Percentiles rank a stretch among this genome's conserved stretches.
Evolutionary conservation across 2,888 invertebrate species (phyloP).

Genomic region (Glyphotaelius pellucidus): DNA sequence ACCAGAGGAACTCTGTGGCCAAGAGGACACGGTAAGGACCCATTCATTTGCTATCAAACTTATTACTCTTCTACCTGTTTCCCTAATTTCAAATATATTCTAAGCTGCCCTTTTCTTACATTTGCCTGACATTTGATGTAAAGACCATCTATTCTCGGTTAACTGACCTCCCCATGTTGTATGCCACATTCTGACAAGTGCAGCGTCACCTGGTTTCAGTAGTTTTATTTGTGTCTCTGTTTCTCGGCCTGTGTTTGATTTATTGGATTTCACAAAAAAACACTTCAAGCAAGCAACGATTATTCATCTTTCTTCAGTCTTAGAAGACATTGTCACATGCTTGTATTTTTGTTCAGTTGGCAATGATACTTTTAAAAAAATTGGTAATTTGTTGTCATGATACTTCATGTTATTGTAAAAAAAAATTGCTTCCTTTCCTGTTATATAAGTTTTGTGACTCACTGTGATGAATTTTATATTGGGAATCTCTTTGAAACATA

Average conservation of each 20-base stretch:
- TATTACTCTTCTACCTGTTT: slow-evolving; percentile 11
- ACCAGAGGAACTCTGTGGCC: slow-evolving; percentile 96
- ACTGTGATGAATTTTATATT: slow-evolving; percentile 68
- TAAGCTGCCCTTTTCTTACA: not conserved
- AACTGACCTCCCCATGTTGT: not conserved
- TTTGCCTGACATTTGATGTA: not conserved
- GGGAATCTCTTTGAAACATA: slow-evolving; percentile 79
- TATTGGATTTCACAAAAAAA: not conserved
- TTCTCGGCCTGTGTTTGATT: not conserved
- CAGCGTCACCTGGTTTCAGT: not conserved
- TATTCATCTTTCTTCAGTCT: no score
- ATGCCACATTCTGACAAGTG: not conserved
- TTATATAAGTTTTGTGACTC: slow-evolving; percentile 16
- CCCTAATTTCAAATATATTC: slow-evolving; percentile 24
- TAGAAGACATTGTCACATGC: not conserved
- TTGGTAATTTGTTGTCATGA: not conserved
- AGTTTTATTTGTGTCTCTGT: not conserved
- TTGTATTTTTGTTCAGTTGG: not conserved
- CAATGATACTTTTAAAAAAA: not conserved
- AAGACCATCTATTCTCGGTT: not conserved
- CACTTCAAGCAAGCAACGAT: no score
- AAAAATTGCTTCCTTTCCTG: not conserved
- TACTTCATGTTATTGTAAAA: no score
- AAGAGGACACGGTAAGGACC: slow-evolving; percentile 88
- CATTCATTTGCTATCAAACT: not conserved